These are phyloP conservation scores for Noctua janthe DNA, from an alignment of 2,888 invertebrate genomes.

Conservation along the genomic window DNA sequence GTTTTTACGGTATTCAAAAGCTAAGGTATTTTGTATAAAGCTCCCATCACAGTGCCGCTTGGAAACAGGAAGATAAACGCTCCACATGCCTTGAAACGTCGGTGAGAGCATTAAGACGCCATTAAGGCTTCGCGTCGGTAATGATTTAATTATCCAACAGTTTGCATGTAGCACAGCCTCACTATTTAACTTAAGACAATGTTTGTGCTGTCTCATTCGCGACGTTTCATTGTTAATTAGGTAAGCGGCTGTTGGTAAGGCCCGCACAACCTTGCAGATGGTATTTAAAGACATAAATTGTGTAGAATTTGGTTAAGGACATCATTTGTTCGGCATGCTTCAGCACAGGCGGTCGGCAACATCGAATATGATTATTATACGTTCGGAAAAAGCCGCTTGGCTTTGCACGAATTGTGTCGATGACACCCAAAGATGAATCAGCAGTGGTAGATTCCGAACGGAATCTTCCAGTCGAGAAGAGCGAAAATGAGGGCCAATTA, in stretches of 20 bases:
- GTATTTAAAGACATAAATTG: not conserved
- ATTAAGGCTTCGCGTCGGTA: conserved; percentile 43
- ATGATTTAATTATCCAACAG: conserved; percentile 58
- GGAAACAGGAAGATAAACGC: conserved; percentile 22
- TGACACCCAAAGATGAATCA: not conserved
- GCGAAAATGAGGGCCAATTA: not conserved
- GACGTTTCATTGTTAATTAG: conserved; percentile 23
- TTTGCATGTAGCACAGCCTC: conserved; percentile 39
- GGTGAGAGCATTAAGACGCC: conserved; percentile 26
- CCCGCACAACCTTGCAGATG: not conserved
- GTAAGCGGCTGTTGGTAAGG: not conserved
- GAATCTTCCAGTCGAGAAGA: not conserved
- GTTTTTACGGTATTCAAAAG: not conserved
- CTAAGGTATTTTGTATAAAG: not conserved
- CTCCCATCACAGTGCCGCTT: not conserved
- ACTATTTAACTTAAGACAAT: conserved; percentile 39
- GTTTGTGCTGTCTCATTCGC: conserved; percentile 16
- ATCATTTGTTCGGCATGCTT: not conserved
- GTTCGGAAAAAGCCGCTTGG: not conserved
- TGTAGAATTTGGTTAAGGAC: not conserved
- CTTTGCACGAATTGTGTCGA: not conserved
- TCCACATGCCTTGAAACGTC: conserved; percentile 4
- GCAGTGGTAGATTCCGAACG: not conserved
- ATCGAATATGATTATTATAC: not conserved
- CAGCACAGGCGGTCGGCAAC: not conserved